phyloP scores from a whole-genome alignment of 2,888 invertebrate genomes.

The Dysmachus trigonus region DNA sequence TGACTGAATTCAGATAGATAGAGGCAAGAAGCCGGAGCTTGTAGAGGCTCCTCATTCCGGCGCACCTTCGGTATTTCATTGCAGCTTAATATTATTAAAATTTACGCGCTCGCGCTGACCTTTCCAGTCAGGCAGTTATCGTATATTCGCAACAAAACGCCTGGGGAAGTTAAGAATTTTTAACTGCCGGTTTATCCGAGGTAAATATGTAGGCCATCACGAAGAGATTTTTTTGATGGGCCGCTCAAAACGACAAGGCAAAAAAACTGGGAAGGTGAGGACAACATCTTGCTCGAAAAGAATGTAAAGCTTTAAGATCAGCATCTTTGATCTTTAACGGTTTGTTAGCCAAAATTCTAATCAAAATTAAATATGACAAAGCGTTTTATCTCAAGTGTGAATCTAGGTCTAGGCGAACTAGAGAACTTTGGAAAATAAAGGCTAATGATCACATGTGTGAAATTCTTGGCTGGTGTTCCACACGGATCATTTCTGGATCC shows the following conservation, averaged over 20 bases:
- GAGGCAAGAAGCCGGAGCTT: not conserved
- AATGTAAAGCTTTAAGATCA: not conserved
- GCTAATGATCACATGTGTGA: not conserved
- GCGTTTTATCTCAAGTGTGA: not conserved
- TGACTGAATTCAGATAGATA: not conserved
- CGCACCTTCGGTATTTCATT: not conserved
- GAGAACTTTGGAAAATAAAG: too few species aligned
- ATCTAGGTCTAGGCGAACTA: not conserved
- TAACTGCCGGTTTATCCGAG: not conserved
- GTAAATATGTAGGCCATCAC: not conserved
- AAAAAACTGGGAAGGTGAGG: not conserved
- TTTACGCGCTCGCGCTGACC: not conserved
- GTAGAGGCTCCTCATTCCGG: not conserved
- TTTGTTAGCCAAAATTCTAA: not conserved
- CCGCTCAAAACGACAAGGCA: not conserved
- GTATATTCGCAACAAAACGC: not conserved
- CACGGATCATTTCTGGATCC: not conserved
- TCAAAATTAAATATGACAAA: not conserved
- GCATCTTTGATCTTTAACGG: too few species aligned
- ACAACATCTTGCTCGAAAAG: not conserved
- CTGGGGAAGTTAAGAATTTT: not conserved
- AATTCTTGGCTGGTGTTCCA: not conserved
- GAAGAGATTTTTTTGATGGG: not conserved
- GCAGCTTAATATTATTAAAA: not conserved
- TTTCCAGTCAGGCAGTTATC: not conserved